Percentiles rank a stretch among this genome's conserved stretches.
Evolutionary conservation across 30 jellyfish, hydroid and myxozoan species (phyloP).

Genomic region (Turritopsis rubra): DNA sequence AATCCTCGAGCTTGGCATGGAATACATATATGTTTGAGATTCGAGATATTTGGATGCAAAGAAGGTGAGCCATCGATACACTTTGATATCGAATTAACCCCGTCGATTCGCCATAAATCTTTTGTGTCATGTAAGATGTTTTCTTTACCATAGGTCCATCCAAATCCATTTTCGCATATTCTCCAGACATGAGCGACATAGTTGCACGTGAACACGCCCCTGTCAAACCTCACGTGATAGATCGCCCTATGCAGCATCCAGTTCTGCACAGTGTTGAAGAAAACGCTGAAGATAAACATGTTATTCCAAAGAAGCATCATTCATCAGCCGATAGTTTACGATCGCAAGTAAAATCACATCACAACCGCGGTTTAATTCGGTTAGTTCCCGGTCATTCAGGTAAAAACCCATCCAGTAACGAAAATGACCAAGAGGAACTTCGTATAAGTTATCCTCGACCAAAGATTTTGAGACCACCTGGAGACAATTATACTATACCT

Average conservation of each 20-base stretch:
- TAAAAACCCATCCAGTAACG: neutral
- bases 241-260: neutral
- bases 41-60: constrained; percentile 91
- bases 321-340: neutral
- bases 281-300: constrained; percentile 26
- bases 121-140: neutral
- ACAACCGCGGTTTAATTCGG: neutral
- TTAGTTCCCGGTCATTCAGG: constrained; percentile 16
- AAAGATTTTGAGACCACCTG: constrained; percentile 17
- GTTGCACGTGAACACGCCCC: neutral
- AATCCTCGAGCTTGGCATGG: constrained; percentile 99
- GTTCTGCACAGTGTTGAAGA: neutral
- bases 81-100: neutral
- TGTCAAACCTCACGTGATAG: neutral
- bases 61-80: constrained; percentile 48
- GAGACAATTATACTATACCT: neutral
- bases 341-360: constrained; percentile 19
- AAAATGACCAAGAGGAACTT: neutral
- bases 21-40: constrained; percentile 86
- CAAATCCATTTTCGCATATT: neutral
- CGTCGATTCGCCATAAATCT: neutral
- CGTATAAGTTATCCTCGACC: constrained; percentile 32
- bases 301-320: constrained; percentile 17
- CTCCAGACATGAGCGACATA: neutral
- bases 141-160: neutral